Evolutionary conservation across 2,888 invertebrate species (phyloP), one percentile per base, ranked within the genome.

Genomic region (Eilema depressum): DNA sequence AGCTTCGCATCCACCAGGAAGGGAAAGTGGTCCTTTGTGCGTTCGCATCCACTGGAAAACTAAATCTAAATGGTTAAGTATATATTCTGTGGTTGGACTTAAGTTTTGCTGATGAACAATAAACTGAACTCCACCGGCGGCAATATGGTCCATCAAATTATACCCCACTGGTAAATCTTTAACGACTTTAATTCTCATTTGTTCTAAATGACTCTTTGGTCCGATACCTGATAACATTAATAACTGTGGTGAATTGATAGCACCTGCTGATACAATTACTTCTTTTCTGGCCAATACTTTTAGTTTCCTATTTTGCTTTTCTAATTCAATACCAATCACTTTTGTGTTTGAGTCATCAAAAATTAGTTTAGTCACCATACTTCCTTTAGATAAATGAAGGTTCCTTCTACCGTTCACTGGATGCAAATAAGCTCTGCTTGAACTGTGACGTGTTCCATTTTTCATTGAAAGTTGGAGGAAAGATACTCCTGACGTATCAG

Each of bases 171-270:
- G 95, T 47, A 96, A 91, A 87, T 97, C 96, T 83, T 94, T 92
- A 0, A 96, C 80, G 0, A 96, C 92, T 2, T 95, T 90, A 57
- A 97, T 96, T 60, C 95, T 95, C 73, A 96, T 85, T 2, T 95
- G 89, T 73, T 95, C 91, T 65, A 97, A 91, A 83, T 97, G 96
- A 41, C 94, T 90, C 73, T 88, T 95, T 0, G 97, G 97, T 1
- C 97, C 97, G 12, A 98, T 96, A 5, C 98, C 98, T 3, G 98
- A 98, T 23, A 98, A 89, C 97, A 98, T 97, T 25, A 98, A 91
- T 10, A 98, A 86, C 87, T 98, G 97, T 0, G 98, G 97, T 10
- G 97, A 96, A 89, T 97, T 97, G 47, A 98, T 96, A 5, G 98
- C 96, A 8, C 98, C 98, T 0, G 97, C 97, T 59, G 97, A 96